Evolutionary conservation across 2,888 invertebrate genomes (phyloP).

Genomic region (Flabesymbios commensalis): DNA sequence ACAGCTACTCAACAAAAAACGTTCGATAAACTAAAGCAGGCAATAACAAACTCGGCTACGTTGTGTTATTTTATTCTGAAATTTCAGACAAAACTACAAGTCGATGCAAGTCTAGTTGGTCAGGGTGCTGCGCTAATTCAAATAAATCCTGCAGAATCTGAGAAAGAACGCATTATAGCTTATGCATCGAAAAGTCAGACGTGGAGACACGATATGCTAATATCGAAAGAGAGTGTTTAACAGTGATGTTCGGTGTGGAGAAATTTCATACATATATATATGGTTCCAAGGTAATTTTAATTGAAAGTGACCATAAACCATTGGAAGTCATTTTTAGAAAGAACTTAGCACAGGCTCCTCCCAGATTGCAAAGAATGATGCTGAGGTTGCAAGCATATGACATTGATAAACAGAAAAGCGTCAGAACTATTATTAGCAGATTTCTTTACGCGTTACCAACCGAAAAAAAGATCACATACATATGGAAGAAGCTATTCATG

Average conservation of each 20-base stretch:
- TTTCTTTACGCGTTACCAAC: conserved; percentile 24
- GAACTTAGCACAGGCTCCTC: conserved; percentile 20
- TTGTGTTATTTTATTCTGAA: not conserved
- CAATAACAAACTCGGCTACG: not conserved
- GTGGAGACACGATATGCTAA: conserved; percentile 20
- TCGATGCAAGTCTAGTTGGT: conserved; percentile 17
- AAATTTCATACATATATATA: conserved; percentile 24
- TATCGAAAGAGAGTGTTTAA: conserved; percentile 31
- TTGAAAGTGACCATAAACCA: conserved; percentile 25
- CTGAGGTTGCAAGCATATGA: conserved; percentile 27
- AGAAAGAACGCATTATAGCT: conserved; percentile 12
- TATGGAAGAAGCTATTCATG: conserved; percentile 15
- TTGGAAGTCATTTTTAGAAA: conserved; percentile 24
- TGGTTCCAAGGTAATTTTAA: conserved; percentile 13
- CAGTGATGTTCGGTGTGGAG: conserved; percentile 24
- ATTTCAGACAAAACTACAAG: not conserved
- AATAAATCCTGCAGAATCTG: conserved; percentile 13
- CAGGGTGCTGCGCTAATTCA: conserved; percentile 27
- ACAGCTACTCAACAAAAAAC: not conserved
- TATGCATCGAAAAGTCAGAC: conserved; percentile 21
- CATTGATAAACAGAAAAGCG: too few species aligned
- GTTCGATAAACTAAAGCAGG: not conserved
- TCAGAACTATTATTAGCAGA: conserved; percentile 30
- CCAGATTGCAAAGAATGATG: conserved; percentile 26
- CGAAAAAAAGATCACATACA: conserved; percentile 1